Percentiles rank a stretch among this genome's conserved stretches.
Conservation (phyloP, 2,797 vertebrate genomes). For the Margarornis squamiger region DNA sequence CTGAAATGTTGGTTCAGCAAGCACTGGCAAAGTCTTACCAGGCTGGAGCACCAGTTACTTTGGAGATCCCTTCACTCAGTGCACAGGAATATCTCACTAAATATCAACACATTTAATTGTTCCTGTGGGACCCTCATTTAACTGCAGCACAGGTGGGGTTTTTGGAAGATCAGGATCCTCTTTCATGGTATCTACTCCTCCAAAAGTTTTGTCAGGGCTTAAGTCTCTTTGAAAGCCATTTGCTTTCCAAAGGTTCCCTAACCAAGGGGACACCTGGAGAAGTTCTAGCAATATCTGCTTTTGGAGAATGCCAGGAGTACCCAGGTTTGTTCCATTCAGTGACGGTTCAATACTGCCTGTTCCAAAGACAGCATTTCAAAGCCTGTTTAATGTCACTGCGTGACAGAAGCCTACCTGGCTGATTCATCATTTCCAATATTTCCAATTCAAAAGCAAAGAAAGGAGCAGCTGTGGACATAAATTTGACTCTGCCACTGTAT, state of each 20-base stretch:
- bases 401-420: background rate
- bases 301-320: background rate
- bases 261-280: background rate
- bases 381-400: background rate
- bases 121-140: background rate
- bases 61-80: background rate
- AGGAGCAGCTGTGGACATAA: background rate
- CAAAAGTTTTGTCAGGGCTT: background rate
- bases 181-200: background rate
- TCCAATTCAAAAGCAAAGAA: background rate
- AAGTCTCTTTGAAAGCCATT: background rate
- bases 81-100: fast-evolving
- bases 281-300: background rate
- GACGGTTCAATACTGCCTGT: background rate
- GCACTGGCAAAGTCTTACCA: background rate
- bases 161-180: background rate
- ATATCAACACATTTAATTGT: background rate
- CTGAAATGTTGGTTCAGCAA: background rate
- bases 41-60: background rate
- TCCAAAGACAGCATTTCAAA: background rate
- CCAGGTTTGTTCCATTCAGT: background rate
- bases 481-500: background rate
- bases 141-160: background rate
- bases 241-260: background rate
- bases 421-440: background rate